Evolutionary conservation across 2,113 vertebrate genomes (phyloP), one percentile per base, ranked within the genome.

Genomic region (Sylvilagus bachmani): DNA sequence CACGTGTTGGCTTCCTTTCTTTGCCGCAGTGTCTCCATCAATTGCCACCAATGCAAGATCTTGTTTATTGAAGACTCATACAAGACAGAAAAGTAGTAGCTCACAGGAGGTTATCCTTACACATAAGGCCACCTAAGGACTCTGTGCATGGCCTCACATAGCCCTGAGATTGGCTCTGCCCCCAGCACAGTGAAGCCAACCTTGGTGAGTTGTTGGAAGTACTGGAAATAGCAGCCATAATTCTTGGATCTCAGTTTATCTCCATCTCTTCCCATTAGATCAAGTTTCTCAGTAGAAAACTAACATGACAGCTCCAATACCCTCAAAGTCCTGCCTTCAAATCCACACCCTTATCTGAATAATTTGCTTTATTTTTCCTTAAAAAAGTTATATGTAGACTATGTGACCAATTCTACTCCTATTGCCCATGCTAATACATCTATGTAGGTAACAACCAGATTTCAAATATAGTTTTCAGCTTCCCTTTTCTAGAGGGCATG

Each of bases 171-270:
- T 95, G 95, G 94, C 87, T 5, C 13, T 58, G 49, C 2, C 89
- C 61, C 96, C 95, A 90, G 92, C 77, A 58, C 67, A 71, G 53
- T 17, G 75, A 91, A 94, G 36, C 36, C 67, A 89, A 70, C n/a
- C 80, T 94, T 94, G 49, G 88, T 67, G 51, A 73, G 85, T 77
- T 82, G 24, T 10, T 86, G 82, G 94, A 73, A 91, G 55, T 21
- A 13, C 86, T 96, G 78, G 84, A 91, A 97, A 96, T 94, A 96
- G 75, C 33, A 86, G 44, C 77, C 24, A 1, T 70, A 14, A 55
- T 70, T 82, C 62, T 77, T 96, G 96, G 80, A 77, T 51, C 74
- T 6, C 7, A 29, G 80, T 86, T 91, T 64, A 77, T 61, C 10
- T 17, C 36, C 31, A 14, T 74, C 27, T 62, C 70, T 92, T 31